Evolutionary conservation across 2,797 vertebrate genomes (phyloP), one percentile per base, ranked within the genome.

Genomic region (Sternarchorhynchus goeldii): DNA sequence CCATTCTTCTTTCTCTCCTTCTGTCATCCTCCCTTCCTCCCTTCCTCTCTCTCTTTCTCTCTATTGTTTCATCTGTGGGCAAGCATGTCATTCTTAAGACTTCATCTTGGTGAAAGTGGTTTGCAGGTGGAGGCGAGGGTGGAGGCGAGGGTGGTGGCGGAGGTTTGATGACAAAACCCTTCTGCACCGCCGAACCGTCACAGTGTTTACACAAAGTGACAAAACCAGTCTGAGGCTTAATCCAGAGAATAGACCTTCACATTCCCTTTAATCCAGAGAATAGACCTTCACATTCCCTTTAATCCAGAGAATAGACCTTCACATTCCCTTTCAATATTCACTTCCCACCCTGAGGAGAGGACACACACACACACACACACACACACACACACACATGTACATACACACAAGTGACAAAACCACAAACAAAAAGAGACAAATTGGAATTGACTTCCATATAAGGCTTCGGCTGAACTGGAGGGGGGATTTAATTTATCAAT

Each of bases 141-240:
- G 60, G 8, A 53, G 64, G 50, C 55, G 20, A 6, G 29, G 70
- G 73, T 66, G 73, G 29, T 25, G 45, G 83, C 71, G 78, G 80
- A 83, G 88, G 85, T 83, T 78, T 81, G 64, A 86, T 87, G 85
- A 91, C 85, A 90, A 90, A 90, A 90, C 84, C 76, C 74, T 31
- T 77, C 82, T 70, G 66, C 64, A 6, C 73, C 73, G 75, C 86
- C 84, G 78, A 85, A 80, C 31, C 77, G 67, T 82, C 56, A 63
- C 86, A 75, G 77, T 75, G 74, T 82, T 83, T 58, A 84, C 78
- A 89, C 86, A 85, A 86, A 77, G 88, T 89, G 85, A 90, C 90
- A 90, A 88, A 91, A 90, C 87, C 75, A 81, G 79, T 87, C 87
- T 85, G 75, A 68, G 72, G 73, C 84, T 88, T 91, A 91, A 93